A percentile compares a stretch with the other conserved stretches of the same genome.
These are phyloP conservation scores for Pantherophis guttatus DNA, from an alignment of 2,113 vertebrate genomes.

Conservation along the genomic window DNA sequence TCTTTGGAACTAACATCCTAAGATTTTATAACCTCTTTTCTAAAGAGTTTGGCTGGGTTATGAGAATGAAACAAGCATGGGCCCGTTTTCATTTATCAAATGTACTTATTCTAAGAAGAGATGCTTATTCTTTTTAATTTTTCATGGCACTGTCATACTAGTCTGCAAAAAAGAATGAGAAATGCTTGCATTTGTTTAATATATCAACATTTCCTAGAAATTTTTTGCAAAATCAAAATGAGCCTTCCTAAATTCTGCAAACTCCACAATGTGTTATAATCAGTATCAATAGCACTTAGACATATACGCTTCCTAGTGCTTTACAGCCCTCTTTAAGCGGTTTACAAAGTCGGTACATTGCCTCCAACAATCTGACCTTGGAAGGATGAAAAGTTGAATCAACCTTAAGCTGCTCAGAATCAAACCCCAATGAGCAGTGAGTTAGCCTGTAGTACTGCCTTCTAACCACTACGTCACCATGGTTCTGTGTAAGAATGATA, in stretches of 20 bases:
- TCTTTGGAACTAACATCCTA: not conserved
- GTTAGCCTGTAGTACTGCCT: no score
- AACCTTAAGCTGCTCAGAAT: no score
- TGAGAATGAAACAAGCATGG: not conserved
- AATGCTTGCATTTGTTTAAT: not conserved
- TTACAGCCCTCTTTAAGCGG: no score
- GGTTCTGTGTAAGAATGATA: not conserved
- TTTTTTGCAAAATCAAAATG: not conserved
- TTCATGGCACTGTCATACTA: not conserved
- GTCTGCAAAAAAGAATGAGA: not conserved
- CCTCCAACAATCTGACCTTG: no score
- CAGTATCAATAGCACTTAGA: no score
- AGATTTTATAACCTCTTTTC: not conserved
- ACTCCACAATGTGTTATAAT: not conserved
- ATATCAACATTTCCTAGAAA: not conserved
- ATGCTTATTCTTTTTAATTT: not conserved
- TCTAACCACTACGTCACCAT: no score
- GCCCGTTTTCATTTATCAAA: not conserved
- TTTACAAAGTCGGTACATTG: no score
- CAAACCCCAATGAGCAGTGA: no score
- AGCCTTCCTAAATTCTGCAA: not conserved
- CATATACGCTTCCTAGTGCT: no score
- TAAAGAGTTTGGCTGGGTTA: not conserved
- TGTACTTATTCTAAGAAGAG: not conserved
- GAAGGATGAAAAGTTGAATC: no score